phyloP scores from a whole-genome alignment of 2,797 vertebrate genomes.

The Muscicapa striata region DNA sequence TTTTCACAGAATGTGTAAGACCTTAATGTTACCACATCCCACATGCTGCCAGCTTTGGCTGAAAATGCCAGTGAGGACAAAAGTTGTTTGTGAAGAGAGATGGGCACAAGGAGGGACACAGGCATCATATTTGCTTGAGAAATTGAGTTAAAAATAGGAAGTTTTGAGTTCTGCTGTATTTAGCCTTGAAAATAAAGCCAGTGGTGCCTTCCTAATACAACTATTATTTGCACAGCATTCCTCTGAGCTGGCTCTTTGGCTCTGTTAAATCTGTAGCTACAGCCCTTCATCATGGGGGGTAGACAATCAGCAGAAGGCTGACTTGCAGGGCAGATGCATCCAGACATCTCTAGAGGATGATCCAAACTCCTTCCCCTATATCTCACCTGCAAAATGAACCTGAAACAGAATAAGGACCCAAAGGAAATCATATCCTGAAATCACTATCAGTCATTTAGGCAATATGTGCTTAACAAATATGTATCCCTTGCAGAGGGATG shows the following conservation, averaged over 20 bases:
- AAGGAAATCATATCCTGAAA: not conserved
- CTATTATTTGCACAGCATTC: not conserved
- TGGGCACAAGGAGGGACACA: not conserved
- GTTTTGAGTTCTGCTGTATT: not conserved
- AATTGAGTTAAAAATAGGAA: not conserved
- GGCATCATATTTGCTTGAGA: not conserved
- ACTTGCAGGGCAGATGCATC: not conserved
- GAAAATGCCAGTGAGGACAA: not conserved
- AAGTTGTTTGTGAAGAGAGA: not conserved
- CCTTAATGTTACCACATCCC: not conserved
- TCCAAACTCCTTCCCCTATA: not conserved
- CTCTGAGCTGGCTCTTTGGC: not conserved
- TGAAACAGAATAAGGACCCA: not conserved
- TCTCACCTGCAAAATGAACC: not conserved
- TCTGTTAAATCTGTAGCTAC: not conserved
- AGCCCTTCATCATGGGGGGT: accelerated
- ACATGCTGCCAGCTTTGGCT: not conserved
- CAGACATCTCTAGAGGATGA: not conserved
- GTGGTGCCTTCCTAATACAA: not conserved
- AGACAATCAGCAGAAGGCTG: not conserved
- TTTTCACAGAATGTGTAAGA: not conserved
- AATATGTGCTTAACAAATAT: not conserved
- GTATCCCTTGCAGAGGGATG: not conserved
- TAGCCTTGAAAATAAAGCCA: not conserved
- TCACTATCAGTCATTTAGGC: not conserved